These are phyloP conservation scores for Drosophila mimetica DNA, from an alignment of 2,888 invertebrate genomes.

Conservation along the genomic window DNA sequence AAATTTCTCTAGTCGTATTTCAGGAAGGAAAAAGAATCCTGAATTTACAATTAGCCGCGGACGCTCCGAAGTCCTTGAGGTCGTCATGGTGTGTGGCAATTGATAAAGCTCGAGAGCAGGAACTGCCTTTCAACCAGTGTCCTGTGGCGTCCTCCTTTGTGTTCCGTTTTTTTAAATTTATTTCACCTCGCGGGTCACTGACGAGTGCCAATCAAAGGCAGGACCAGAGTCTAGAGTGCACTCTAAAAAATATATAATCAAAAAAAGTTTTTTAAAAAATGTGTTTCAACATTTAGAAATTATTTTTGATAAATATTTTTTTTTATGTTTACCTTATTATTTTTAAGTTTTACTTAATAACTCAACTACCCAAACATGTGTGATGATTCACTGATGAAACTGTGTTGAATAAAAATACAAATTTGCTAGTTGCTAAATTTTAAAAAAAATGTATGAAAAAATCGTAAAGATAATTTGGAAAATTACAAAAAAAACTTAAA, in stretches of 20 bases:
- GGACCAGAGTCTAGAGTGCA: background rate
- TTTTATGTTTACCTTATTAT: too few relatives aligned
- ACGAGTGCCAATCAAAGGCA: constrained; percentile 67
- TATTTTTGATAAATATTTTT: too few relatives aligned
- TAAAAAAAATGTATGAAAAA: too few relatives aligned
- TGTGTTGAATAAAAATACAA: too few relatives aligned
- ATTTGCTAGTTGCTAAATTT: too few relatives aligned
- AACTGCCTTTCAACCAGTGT: constrained; percentile 49
- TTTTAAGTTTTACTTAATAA: too few relatives aligned
- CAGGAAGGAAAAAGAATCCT: constrained; percentile 51
- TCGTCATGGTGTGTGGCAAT: constrained; percentile 70
- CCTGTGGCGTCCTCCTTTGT: constrained; percentile 60
- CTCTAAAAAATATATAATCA: background rate
- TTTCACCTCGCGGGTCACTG: constrained; percentile 66
- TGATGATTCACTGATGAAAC: too few relatives aligned
- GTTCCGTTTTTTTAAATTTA: constrained; percentile 35
- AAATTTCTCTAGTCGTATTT: constrained; percentile 72
- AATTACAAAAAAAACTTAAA: too few relatives aligned
- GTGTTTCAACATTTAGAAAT: too few relatives aligned
- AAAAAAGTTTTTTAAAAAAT: background rate
- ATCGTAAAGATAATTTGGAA: too few relatives aligned
- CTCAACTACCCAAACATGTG: too few relatives aligned
- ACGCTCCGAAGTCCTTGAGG: constrained; percentile 32
- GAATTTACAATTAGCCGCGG: constrained; percentile 79
- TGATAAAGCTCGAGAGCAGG: constrained; percentile 66